Evolutionary conservation across 2,888 invertebrate species (phyloP), one percentile per base, ranked within the genome.

Genomic region (Dryococelus australis): DNA sequence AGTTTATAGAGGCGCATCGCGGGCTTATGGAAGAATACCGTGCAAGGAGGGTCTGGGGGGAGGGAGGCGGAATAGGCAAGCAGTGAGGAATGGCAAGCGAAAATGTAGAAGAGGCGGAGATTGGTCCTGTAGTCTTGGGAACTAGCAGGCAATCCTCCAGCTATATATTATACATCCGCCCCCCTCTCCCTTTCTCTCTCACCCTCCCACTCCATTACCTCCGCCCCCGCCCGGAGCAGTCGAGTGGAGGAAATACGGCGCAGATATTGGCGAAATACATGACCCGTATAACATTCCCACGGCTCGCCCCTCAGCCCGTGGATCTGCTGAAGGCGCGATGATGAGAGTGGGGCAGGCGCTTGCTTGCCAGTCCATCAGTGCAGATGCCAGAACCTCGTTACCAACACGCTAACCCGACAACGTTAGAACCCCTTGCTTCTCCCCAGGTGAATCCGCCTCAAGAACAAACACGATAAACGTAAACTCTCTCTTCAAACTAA

Each of bases 101-200:
- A 65, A 65, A 65, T 65, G 65, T 65, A 65, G 65, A 65, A 65
- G 65, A 65, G 65, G 65, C 65, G 65, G 65, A 65, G 65, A 65
- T 65, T 65, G 65, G 65, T n/a, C 24, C 65, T 65, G 65, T 65
- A 65, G 20, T 65, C 65, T 65, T 65, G 65, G 65, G n/a, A 24
- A 65, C 65, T 65, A 65, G 65, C 65, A 65, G 65, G 65, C 65
- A 65, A 65, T 65, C 65, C 65, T n/a, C n/a, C 65, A n/a, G 65
- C 65, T 65, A 65, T 65, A 65, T 65, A 65, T 65, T 65, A 65
- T 65, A 65, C 65, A 65, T 65, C 65, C 20, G 16, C n/a, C 65
- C 65, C n/a, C 3, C 51, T 20, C 51, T 51, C 65, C 65, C n/a
- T 8, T 8, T 20, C 51, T 51, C 12, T 51, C 51, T 51, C 51